Evolutionary conservation across 2,113 vertebrate species (phyloP).

Genomic region (Grantiella picta): DNA sequence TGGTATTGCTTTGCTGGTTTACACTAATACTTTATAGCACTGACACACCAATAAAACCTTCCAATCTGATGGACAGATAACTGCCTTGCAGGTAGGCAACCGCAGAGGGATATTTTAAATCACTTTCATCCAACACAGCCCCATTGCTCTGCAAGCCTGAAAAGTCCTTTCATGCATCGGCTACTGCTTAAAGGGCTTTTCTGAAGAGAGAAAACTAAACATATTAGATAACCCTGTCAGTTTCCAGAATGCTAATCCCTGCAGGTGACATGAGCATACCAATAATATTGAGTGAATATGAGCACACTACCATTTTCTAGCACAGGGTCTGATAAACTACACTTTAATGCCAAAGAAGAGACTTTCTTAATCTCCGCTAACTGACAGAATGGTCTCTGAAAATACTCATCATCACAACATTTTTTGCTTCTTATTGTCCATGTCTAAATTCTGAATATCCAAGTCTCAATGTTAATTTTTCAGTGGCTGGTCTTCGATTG

Average conservation of each 20-base stretch:
- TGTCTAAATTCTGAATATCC: background rate
- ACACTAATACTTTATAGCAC: background rate
- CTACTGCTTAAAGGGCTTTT: slow-evolving; percentile 11
- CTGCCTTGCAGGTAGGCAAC: slow-evolving; percentile 14
- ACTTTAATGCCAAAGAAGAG: background rate
- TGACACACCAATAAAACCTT: slow-evolving; percentile 2
- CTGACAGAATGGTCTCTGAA: background rate
- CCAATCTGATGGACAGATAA: background rate
- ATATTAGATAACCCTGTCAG: background rate
- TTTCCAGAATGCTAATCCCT: background rate
- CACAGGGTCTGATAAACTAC: background rate
- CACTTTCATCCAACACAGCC: background rate
- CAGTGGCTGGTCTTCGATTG: background rate
- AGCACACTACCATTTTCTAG: background rate
- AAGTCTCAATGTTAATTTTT: background rate
- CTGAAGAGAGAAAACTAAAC: background rate
- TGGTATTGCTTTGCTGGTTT: background rate
- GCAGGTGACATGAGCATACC: background rate
- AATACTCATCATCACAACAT: background rate
- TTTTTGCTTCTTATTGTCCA: background rate
- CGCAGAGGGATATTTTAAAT: slow-evolving; percentile 13
- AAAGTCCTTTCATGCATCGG: background rate
- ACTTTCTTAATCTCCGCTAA: background rate
- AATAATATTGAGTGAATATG: background rate
- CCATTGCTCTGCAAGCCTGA: background rate